phyloP scores from a whole-genome alignment of 2,797 vertebrate species.

The Coilia nasus region DNA sequence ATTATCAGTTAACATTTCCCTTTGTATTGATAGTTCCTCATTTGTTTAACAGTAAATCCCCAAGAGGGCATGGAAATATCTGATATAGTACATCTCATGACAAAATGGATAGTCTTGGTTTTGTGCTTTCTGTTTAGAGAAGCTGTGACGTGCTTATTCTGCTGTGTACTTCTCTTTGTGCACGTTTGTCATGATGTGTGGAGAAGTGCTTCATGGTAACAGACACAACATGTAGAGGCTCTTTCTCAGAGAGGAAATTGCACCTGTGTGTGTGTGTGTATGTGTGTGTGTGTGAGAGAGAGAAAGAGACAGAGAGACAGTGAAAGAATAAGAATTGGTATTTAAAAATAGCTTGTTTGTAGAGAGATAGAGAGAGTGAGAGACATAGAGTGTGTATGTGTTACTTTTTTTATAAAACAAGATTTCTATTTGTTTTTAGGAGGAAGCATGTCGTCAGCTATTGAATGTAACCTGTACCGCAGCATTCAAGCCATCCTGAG shows the following conservation, averaged over 20 bases:
- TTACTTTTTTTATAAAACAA: not conserved
- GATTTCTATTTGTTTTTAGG: conserved; percentile 30
- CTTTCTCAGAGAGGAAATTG: not conserved
- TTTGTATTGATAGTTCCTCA: not conserved
- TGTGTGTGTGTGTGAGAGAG: too few relatives aligned
- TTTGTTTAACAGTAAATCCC: not conserved
- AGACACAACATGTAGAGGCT: not conserved
- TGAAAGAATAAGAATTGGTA: too few relatives aligned
- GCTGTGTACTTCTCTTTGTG: not conserved
- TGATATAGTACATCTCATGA: not conserved
- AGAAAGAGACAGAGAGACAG: too few relatives aligned
- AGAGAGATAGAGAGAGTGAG: too few relatives aligned
- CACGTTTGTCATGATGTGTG: not conserved
- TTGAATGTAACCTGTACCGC: conserved; percentile 76
- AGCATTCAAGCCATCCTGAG: conserved; percentile 79
- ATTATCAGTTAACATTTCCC: not conserved
- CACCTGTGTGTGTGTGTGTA: not conserved
- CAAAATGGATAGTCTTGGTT: not conserved
- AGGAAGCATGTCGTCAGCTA: conserved; percentile 49
- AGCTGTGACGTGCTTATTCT: not conserved
- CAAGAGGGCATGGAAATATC: not conserved
- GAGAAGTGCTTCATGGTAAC: not conserved
- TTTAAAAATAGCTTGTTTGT: too few relatives aligned
- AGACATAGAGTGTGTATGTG: too few relatives aligned
- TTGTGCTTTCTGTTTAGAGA: not conserved